Percentiles rank a stretch among this genome's conserved stretches.
Evolutionary conservation across 2,113 vertebrate genomes (phyloP).

Genomic region (Hymenochirus boettgeri): DNA sequence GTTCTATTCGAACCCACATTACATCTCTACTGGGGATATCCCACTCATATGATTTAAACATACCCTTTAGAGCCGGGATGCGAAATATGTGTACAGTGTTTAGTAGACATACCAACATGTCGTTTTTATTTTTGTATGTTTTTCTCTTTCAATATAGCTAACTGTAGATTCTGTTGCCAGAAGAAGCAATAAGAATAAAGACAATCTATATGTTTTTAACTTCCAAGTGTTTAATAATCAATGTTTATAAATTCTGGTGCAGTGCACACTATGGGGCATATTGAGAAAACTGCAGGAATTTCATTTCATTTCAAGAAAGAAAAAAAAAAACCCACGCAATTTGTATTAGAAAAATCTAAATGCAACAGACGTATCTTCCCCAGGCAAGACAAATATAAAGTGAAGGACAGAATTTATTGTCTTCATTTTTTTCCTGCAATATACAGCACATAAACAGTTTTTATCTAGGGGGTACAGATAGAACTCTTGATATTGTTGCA

Average conservation of each 20-base stretch:
- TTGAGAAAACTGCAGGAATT: background rate
- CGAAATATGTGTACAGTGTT: no score
- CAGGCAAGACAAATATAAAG: background rate
- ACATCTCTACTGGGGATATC: no score
- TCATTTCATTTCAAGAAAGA: no score
- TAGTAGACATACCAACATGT: no score
- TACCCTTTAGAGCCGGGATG: no score
- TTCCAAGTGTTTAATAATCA: background rate
- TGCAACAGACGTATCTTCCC: background rate
- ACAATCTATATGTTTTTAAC: background rate
- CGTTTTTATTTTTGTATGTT: no score
- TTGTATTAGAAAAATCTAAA: background rate
- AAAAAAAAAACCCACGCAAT: no score
- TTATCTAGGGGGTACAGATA: slow-evolving; percentile 31
- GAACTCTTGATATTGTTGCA: slow-evolving; percentile 33
- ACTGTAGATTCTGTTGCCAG: no score
- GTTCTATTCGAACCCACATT: no score
- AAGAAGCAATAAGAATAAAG: no score
- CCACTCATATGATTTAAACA: no score
- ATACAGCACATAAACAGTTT: slow-evolving; percentile 21
- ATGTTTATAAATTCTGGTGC: background rate
- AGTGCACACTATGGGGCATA: background rate
- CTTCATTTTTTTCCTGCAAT: slow-evolving; percentile 13
- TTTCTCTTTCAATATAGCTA: no score
- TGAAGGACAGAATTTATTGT: background rate